A percentile compares a stretch with the other conserved stretches of the same genome.
These are phyloP conservation scores for Addax nasomaculatus DNA, from an alignment of 2,113 vertebrate genomes.

Conservation along the genomic window DNA sequence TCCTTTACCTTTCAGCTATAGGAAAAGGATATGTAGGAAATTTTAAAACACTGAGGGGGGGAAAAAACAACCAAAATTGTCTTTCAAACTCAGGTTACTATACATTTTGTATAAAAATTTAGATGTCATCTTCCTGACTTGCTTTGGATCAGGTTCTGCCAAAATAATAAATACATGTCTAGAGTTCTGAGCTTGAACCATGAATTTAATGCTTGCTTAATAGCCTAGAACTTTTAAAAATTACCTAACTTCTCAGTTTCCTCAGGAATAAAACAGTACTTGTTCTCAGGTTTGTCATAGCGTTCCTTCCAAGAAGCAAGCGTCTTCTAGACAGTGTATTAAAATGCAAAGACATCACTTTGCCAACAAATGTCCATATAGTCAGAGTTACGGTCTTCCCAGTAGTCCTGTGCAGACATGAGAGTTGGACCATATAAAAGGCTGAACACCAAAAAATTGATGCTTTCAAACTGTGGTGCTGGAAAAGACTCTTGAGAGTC, in stretches of 20 bases:
- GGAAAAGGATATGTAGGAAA: background rate
- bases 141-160: background rate
- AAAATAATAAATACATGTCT: background rate
- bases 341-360: background rate
- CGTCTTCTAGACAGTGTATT: background rate
- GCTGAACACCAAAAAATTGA: background rate
- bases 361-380: background rate
- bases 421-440: background rate
- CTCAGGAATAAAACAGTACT: background rate
- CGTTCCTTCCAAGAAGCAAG: background rate
- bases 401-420: background rate
- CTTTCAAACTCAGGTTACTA: background rate
- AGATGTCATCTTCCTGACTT: background rate
- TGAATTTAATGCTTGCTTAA: background rate
- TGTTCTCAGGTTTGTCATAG: background rate
- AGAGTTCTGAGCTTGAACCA: background rate
- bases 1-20: background rate
- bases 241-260: background rate
- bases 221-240: background rate
- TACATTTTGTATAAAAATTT: background rate
- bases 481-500: background rate
- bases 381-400: background rate
- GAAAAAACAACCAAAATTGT: background rate
- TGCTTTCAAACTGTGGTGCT: background rate
- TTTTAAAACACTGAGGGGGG: background rate